Evolutionary conservation across 1,140 invertebrate genomes (phyloP).

Genomic region (Euura saliciscinereae): DNA sequence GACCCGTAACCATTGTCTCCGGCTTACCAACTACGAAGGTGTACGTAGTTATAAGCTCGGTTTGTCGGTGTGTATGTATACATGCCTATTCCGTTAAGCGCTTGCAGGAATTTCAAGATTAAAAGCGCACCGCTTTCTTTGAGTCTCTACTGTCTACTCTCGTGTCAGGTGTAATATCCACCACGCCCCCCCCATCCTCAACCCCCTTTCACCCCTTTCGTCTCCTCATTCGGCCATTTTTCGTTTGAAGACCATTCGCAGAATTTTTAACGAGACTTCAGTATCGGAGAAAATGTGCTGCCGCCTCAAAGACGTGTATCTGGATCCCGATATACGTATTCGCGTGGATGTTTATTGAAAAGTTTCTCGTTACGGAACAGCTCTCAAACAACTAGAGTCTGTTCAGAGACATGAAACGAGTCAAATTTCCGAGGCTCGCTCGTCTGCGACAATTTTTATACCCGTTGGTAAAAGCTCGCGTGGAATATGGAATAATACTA

Average conservation of each 20-base stretch:
- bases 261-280: too few relatives aligned
- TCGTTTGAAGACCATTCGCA: too few relatives aligned
- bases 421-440: not conserved
- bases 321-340: too few relatives aligned
- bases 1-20: constrained; percentile 40
- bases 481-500: too few relatives aligned
- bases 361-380: constrained; percentile 4
- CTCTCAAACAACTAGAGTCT: not conserved
- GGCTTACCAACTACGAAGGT: constrained; percentile 34
- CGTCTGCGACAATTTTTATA: not conserved
- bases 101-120: constrained; percentile 36
- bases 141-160: not conserved
- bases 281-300: too few relatives aligned
- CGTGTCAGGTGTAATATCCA: constrained; percentile 7
- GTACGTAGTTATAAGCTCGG: constrained; percentile 33
- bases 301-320: too few relatives aligned
- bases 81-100: constrained; percentile 25
- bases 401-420: not conserved
- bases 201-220: not conserved
- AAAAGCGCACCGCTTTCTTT: constrained; percentile 32
- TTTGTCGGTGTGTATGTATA: not conserved
- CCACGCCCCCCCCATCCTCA: not conserved
- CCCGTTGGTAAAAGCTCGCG: too few relatives aligned
- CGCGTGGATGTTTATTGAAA: constrained; percentile 1
- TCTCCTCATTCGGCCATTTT: constrained; percentile 2